Conservation (phyloP, 2,888 invertebrate genomes). For the Limulus polyphemus region DNA sequence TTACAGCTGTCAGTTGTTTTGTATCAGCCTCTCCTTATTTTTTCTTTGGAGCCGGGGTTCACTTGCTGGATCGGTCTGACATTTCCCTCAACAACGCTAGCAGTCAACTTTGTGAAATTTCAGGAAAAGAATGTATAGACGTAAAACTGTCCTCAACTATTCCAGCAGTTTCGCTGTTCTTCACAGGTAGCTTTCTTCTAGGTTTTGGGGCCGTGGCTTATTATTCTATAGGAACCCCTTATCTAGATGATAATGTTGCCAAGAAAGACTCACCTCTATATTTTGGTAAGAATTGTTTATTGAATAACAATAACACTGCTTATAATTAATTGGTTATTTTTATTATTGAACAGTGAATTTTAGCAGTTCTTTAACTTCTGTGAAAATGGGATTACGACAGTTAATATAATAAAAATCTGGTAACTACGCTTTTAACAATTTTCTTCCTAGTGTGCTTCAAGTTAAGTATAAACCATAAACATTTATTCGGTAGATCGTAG, state of each 20-base stretch:
- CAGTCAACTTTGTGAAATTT: constrained; percentile 3
- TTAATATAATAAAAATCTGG: too few species aligned
- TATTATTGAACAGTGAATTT: too few species aligned
- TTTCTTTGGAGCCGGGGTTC: constrained; percentile 21
- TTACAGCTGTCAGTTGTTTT: constrained; percentile 14
- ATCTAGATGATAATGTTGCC: constrained; percentile 23
- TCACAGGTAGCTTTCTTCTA: constrained; percentile 22
- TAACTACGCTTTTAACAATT: too few species aligned
- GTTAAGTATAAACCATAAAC: too few species aligned
- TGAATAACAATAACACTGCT: too few species aligned
- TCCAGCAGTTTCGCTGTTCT: constrained; percentile 17
- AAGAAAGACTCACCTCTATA: constrained; percentile 25
- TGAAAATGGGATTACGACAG: too few species aligned
- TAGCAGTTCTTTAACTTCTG: too few species aligned
- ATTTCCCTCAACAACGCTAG: neutral
- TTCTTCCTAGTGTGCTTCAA: too few species aligned
- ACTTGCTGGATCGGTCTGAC: constrained; percentile 7
- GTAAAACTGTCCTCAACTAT: constrained; percentile 6
- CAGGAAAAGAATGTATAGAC: constrained; percentile 5
- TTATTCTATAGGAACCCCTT: constrained; percentile 21
- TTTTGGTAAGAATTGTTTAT: constrained; percentile 15
- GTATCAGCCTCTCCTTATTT: constrained; percentile 19
- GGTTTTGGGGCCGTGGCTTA: constrained; percentile 25
- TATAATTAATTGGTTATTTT: too few species aligned
- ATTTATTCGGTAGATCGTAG: too few species aligned